phyloP scores from a whole-genome alignment of 92 coral and sea anemone genomes.

The Siderastrea siderea region DNA sequence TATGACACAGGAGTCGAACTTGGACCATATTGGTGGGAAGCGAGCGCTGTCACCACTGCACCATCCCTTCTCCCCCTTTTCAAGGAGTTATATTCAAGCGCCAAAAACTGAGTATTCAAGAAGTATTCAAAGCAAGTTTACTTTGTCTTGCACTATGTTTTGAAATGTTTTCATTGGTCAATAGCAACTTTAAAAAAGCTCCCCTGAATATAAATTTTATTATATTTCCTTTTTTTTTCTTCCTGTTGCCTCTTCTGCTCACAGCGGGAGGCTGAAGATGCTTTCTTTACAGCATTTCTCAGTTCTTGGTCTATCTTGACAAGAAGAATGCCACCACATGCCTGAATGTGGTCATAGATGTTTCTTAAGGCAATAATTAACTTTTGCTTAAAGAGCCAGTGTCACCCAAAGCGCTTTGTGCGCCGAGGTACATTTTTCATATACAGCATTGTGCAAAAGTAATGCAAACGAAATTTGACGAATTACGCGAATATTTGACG shows the following conservation, averaged over 20 bases:
- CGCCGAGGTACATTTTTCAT: no score
- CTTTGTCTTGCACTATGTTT: slow-evolving; percentile 33
- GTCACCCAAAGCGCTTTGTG: no score
- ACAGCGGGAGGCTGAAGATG: slow-evolving; percentile 60
- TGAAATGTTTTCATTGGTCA: slow-evolving; percentile 5
- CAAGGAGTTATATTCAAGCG: slow-evolving; percentile 6
- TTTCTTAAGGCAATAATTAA: slow-evolving; percentile 75
- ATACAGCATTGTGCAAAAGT: no score
- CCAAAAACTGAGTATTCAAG: slow-evolving; percentile 1
- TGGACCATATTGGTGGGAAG: no score
- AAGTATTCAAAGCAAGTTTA: slow-evolving; percentile 14
- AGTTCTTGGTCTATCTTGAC: slow-evolving; percentile 77
- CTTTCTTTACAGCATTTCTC: slow-evolving; percentile 77
- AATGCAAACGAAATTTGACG: no score
- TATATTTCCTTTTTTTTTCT: slow-evolving; percentile 54
- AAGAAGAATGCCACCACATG: slow-evolving; percentile 69
- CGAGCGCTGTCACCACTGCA: no score
- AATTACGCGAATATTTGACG: no score
- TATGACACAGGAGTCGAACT: no score
- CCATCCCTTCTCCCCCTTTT: no score
- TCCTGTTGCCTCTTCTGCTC: slow-evolving; percentile 70
- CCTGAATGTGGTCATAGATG: slow-evolving; percentile 76
- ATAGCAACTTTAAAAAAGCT: slow-evolving; percentile 5
- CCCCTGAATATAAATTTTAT: slow-evolving; percentile 1
- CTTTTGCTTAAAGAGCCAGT: slow-evolving; percentile 75